These are phyloP conservation scores for Oriolus oriolus DNA, from an alignment of 2,113 vertebrate genomes.

Conservation along the genomic window DNA sequence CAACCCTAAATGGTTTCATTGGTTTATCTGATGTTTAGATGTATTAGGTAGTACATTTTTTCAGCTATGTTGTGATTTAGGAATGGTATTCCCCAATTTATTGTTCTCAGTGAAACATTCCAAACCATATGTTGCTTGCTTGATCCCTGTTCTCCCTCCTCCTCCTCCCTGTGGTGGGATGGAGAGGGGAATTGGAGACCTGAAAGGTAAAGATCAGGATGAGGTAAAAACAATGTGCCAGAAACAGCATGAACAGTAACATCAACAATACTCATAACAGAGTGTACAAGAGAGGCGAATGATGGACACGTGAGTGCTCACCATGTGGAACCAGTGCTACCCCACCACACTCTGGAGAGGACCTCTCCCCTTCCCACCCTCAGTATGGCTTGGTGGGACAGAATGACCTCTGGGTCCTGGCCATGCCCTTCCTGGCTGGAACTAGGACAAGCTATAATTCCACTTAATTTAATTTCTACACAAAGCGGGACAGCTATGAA, in stretches of 20 bases:
- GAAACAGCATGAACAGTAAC: not conserved
- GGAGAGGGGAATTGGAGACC: not conserved
- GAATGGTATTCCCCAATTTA: not conserved
- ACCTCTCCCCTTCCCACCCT: not conserved
- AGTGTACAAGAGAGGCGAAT: not conserved
- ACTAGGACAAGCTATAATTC: not conserved
- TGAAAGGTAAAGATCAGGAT: not conserved
- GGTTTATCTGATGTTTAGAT: not conserved
- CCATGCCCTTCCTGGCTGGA: not conserved
- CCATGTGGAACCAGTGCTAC: rapidly evolving
- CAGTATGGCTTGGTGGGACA: not conserved
- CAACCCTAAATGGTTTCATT: not conserved
- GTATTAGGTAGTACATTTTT: not conserved
- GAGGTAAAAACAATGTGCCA: not conserved
- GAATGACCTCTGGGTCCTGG: not conserved
- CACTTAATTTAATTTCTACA: not conserved
- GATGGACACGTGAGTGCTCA: not conserved
- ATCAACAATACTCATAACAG: not conserved
- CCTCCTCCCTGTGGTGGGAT: not conserved
- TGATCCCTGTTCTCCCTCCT: rapidly evolving
- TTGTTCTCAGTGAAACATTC: not conserved
- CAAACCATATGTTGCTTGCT: not conserved
- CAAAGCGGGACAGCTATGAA: not conserved
- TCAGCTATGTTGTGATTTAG: not conserved
- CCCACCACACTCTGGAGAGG: not conserved